A percentile compares a stretch with the other conserved stretches of the same genome.
Evolutionary conservation across 2,797 vertebrate species (phyloP).

Genomic region (Hemitrygon akajei): DNA sequence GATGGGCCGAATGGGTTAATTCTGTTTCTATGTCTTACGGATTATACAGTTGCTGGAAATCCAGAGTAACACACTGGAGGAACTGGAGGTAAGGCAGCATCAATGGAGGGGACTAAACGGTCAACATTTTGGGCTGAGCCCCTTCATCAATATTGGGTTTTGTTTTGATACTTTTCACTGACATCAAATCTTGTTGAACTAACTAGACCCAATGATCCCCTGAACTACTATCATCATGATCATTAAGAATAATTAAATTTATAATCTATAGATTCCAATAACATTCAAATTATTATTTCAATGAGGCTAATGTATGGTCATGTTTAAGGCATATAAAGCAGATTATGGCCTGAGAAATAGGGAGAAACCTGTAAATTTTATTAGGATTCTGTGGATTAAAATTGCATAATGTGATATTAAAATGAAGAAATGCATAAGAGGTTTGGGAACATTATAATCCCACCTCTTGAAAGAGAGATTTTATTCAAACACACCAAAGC

Average conservation of each 20-base stretch:
- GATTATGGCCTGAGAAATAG: background rate
- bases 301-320: background rate
- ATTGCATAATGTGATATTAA: too few relatives aligned
- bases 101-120: too few relatives aligned
- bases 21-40: too few relatives aligned
- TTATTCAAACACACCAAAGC: too few relatives aligned
- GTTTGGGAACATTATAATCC: too few relatives aligned
- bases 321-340: background rate
- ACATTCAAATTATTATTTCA: background rate
- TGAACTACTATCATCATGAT: background rate
- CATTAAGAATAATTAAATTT: background rate
- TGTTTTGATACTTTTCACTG: background rate
- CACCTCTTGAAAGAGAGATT: too few relatives aligned
- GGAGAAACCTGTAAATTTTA: background rate
- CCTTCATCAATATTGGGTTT: background rate
- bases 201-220: background rate
- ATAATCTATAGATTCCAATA: background rate
- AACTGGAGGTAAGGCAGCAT: too few relatives aligned
- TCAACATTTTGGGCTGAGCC: too few relatives aligned
- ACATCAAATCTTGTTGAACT: background rate
- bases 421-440: too few relatives aligned
- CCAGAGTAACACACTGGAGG: too few relatives aligned
- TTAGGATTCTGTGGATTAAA: background rate
- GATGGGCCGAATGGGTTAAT: too few relatives aligned
- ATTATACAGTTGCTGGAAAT: too few relatives aligned